Evolutionary conservation across 2,888 invertebrate species (phyloP).

Genomic region (Diaperis boleti): DNA sequence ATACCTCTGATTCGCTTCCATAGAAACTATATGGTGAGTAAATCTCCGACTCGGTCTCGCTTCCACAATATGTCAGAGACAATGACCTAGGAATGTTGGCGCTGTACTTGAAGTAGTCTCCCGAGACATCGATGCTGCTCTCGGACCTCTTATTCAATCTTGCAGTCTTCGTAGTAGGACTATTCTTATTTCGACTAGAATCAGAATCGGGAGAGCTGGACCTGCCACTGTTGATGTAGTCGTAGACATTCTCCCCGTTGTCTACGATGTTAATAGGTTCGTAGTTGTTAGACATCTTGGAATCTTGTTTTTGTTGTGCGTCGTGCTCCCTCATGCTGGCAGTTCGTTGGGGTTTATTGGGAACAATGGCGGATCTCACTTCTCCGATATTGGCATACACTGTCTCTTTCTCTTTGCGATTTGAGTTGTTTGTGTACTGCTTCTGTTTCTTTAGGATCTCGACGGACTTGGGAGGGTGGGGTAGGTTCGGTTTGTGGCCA

Average conservation of each 20-base stretch:
- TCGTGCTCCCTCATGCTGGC: conserved; percentile 88
- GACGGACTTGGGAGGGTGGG: conserved; percentile 79
- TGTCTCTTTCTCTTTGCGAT: conserved; percentile 65
- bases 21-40: conserved; percentile 86
- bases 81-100: conserved; percentile 75
- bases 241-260: conserved; percentile 72
- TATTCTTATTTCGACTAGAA: conserved; percentile 68
- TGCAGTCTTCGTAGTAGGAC: conserved; percentile 61
- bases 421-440: conserved; percentile 60
- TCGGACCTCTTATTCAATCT: conserved; percentile 67
- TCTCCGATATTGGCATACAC: conserved; percentile 90
- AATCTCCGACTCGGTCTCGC: conserved; percentile 86
- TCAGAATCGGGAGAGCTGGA: conserved; percentile 79
- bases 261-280: conserved; percentile 65
- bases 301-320: conserved; percentile 69
- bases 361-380: conserved; percentile 83
- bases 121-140: conserved; percentile 67
- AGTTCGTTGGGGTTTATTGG: conserved; percentile 84
- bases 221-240: conserved; percentile 74
- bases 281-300: conserved; percentile 65
- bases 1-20: conserved; percentile 70
- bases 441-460: conserved; percentile 66
- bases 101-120: conserved; percentile 73
- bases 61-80: conserved; percentile 85
- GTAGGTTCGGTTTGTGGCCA: conserved; percentile 74